Base-by-base conservation (phyloP, 1,140 invertebrate species). In the Steinernema feltiae region DNA sequence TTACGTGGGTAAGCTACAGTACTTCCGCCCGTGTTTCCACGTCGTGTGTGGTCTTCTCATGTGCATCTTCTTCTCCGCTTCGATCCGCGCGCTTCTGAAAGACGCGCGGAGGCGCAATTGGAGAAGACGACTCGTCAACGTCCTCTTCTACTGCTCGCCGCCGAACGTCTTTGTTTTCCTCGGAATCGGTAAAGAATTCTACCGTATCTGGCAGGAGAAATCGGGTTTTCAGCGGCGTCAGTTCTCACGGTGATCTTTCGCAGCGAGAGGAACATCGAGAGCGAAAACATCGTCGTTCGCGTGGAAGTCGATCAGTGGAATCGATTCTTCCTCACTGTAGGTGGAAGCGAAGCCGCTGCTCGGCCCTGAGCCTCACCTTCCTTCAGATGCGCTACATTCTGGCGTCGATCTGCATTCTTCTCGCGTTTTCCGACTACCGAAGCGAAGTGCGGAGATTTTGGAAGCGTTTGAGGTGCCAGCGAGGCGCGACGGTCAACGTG, bases 361-460 rank as follows among this genome's bases (percentile, higher is more conserved):
- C 53, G 12, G 12, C 24, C 24, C 12, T 15, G 24, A 15, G 53
- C 24, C 3, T 27, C 24, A 21, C 24, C 24, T 63, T 27, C 24
- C 24, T 27, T 63, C 24, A 63, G 53, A 63, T 63, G 12, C 53
- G 53, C 53, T 63, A 63, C 53, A 63, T 63, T 21, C 53, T 63
- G 7, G 53, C 53, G 2, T 63, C 53, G 12, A 27, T 63, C 24
- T 63, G 53, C 53, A 63, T 63, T 21, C 53, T 63, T 3, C 15
- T 63, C 53, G 53, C 53, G 2, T 63, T 63, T 21, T n/a, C 53
- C 53, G 53, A 63, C 53, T 63, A 63, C 53, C 53, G 53, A 3
- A 12, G 24, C 15, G 53, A 63, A 27, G 12, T 63, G 3, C 15
- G 2, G 24, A 7, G 53, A 3, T 21, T 63, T 21, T 63, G 15